Percentiles rank a stretch among this genome's conserved stretches.
phyloP scores from a whole-genome alignment of 2,888 invertebrate genomes.

The Eupithecia pulchellata region DNA sequence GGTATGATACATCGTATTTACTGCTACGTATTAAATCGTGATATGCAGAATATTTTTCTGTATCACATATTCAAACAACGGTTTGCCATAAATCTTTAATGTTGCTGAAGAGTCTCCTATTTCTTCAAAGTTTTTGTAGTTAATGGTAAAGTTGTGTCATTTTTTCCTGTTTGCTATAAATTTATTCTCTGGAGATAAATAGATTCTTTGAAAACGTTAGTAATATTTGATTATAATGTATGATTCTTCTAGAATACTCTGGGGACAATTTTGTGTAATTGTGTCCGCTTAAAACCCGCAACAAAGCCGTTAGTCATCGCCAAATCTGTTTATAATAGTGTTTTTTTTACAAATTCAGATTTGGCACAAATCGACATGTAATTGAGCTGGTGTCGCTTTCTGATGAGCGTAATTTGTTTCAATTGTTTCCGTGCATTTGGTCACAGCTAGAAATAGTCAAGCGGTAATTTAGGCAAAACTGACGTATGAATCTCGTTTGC shows the following conservation, averaged over 20 bases:
- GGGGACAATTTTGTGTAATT: constrained; percentile 59
- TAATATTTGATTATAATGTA: constrained; percentile 44
- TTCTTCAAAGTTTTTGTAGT: not conserved
- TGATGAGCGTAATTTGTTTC: constrained; percentile 74
- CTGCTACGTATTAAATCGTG: not conserved
- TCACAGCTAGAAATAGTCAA: constrained; percentile 62
- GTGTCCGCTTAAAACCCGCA: constrained; percentile 55
- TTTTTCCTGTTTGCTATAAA: constrained; percentile 6
- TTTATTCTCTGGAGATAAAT: not conserved
- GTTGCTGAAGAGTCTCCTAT: not conserved
- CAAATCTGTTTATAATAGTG: constrained; percentile 81
- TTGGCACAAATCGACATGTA: constrained; percentile 68
- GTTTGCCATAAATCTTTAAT: not conserved
- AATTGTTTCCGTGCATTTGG: constrained; percentile 63
- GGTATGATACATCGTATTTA: constrained; percentile 9
- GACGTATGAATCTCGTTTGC: constrained; percentile 54
- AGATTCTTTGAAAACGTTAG: constrained; percentile 42
- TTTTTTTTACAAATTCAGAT: constrained; percentile 64
- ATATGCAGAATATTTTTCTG: not conserved
- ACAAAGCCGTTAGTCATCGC: constrained; percentile 63
- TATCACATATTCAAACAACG: not conserved
- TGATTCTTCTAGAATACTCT: constrained; percentile 31
- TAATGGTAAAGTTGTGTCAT: not conserved
- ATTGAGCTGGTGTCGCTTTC: constrained; percentile 68
- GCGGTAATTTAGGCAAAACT: constrained; percentile 72